Evolutionary conservation across 2,113 vertebrate species (phyloP).

Genomic region (Menura novaehollandiae): DNA sequence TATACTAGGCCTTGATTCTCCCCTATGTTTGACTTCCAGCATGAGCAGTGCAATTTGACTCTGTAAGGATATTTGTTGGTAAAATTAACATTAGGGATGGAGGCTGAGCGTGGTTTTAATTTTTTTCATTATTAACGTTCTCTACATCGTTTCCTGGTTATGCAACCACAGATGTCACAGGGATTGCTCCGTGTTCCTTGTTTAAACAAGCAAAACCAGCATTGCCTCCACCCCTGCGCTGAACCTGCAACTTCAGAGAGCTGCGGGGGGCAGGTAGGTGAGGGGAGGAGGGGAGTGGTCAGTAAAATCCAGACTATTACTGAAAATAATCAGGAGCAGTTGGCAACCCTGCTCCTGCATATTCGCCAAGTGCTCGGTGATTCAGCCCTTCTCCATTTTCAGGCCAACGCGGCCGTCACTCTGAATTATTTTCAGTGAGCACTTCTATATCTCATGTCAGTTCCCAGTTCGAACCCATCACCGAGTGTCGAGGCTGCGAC

Average conservation of each 20-base stretch:
- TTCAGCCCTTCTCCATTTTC: constrained; percentile 70
- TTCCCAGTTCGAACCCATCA: constrained; percentile 92
- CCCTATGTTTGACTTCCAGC: rapidly evolving
- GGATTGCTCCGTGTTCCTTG: neutral
- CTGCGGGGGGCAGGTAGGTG: neutral
- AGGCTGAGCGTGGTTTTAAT: neutral
- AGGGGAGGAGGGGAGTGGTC: constrained; percentile 21
- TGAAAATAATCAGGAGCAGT: constrained; percentile 16
- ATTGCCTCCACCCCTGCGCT: rapidly evolving
- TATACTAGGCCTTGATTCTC: neutral
- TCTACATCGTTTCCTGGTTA: rapidly evolving
- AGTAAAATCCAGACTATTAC: constrained; percentile 21
- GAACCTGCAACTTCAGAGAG: neutral
- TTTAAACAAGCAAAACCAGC: neutral
- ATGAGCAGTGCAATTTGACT: neutral
- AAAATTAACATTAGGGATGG: neutral
- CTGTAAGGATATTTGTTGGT: neutral
- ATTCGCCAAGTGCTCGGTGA: constrained; percentile 35
- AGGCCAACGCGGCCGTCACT: constrained; percentile 87
- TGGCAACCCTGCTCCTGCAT: constrained; percentile 37
- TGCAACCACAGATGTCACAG: neutral
- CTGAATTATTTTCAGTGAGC: constrained; percentile 95
- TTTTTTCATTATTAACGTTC: neutral
- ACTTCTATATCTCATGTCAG: constrained; percentile 90
- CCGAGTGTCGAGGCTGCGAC: constrained; percentile 80